Conservation (phyloP, 1,140 invertebrate species). For the Conus ventricosus region DNA sequence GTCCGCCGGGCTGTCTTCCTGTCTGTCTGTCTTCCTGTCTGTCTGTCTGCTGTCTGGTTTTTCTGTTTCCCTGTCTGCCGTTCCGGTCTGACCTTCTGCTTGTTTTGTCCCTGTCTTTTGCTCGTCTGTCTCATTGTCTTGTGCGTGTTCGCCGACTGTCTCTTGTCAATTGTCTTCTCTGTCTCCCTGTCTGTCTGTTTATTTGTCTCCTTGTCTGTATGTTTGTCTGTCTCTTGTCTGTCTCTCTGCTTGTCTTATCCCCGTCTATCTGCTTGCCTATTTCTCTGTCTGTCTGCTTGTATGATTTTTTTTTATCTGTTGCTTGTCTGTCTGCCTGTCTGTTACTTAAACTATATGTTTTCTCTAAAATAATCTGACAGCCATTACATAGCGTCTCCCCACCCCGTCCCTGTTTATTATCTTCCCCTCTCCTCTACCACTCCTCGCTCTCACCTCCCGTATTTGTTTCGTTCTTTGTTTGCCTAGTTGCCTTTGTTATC, state of each 20-base stretch:
- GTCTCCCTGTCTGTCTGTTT: background rate
- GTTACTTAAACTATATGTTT: no score
- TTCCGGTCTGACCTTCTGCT: background rate
- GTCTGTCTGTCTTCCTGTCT: conserved; percentile 2
- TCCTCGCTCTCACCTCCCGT: no score
- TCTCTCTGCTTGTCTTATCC: background rate
- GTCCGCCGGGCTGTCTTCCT: background rate
- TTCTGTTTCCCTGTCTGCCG: background rate
- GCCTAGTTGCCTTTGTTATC: no score
- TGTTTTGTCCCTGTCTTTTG: background rate
- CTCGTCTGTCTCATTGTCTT: no score
- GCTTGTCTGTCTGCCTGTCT: background rate
- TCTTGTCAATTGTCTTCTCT: no score
- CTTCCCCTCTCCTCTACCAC: no score
- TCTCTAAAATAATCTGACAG: no score
- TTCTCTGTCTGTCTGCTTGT: background rate
- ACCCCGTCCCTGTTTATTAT: no score
- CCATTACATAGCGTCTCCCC: no score
- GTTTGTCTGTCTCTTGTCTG: no score
- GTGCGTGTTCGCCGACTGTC: no score
- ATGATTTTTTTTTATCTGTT: conserved; percentile 3
- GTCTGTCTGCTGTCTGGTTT: background rate
- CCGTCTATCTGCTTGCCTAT: conserved; percentile 3
- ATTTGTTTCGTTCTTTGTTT: no score
- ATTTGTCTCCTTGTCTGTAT: background rate